Evolutionary conservation across 2,113 vertebrate genomes (phyloP).

Genomic region (Phalacrocorax brasilianus): DNA sequence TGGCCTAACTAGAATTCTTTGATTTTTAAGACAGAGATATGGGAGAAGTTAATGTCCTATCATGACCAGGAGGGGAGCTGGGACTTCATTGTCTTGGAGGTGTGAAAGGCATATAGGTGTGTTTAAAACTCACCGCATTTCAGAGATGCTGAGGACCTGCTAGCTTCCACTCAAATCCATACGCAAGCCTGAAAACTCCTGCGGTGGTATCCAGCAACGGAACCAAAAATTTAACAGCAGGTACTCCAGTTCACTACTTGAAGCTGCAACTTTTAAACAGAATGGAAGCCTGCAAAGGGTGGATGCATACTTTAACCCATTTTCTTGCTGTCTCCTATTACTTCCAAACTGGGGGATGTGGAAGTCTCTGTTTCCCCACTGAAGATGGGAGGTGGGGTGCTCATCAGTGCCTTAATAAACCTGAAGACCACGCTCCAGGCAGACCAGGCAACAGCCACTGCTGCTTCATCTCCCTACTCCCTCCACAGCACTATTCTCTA

Average conservation of each 20-base stretch:
- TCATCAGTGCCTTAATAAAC: neutral
- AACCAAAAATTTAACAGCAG: neutral
- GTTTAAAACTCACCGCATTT: neutral
- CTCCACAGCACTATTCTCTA: neutral
- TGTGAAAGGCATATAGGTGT: neutral
- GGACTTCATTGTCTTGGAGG: neutral
- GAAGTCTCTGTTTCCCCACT: neutral
- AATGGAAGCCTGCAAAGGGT: neutral
- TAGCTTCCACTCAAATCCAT: neutral
- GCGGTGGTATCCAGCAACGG: neutral
- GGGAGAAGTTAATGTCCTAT: neutral
- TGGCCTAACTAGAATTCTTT: neutral
- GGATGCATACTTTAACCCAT: neutral
- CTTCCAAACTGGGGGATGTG: neutral
- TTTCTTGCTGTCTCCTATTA: neutral
- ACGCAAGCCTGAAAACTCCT: neutral
- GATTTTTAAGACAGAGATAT: neutral
- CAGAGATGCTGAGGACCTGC: neutral
- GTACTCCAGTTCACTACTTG: neutral
- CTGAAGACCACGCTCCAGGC: neutral
- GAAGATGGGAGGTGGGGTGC: neutral
- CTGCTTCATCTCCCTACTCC: rapidly evolving
- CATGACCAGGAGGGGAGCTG: neutral
- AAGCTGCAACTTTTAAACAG: neutral
- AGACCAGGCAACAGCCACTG: neutral